Base-by-base conservation (phyloP, 2,797 vertebrate genomes). In the Mormyrops boulengeri region DNA sequence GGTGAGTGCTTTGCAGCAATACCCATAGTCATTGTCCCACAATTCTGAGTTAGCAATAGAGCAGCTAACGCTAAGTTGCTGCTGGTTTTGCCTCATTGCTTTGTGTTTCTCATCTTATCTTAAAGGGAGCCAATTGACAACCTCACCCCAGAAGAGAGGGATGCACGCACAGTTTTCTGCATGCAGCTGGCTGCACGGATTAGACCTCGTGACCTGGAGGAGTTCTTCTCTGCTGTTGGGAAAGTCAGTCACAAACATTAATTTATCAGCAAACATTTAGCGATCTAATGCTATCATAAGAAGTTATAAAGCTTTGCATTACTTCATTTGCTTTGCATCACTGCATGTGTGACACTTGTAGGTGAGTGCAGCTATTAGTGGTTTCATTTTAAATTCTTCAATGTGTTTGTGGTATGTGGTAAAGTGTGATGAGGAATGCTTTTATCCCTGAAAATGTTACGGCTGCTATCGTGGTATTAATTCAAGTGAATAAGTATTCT, bases 151-250 rank as follows among this genome's bases (percentile, higher is more conserved):
- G 98, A 99, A 90, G 98, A 99, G 93, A 97, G 98, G 69, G 98
- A 99, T 92, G 97, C 98, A 47, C 95, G 98, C 49, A 99, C 98
- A 0, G 98, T 99, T 4, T 99, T 99, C 93, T 99, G 98, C 90
- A 99, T 99, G 98, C 98, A 99, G 90, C 94, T 99, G 89, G 98
- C 98, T 38, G 98, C 98, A 88, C 95, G 98, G 93, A 99, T 99
- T 90, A 95, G 98, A 57, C 98, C 98, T 1, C 95, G 98, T 90
- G 98, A 99, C 93, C 94, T 99, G 93, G 98, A 99, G 94, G 98
- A 99, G 89, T 99, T 99, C 94, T 99, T 99, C 93, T 99, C 98
- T 90, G 98, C 98, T 88, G 98, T 99, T 90, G 98, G 98, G 86
- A 99, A 99, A 95, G 98, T 98, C 93, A 92, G 90, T 86, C 52